phyloP scores from a whole-genome alignment of 1,140 invertebrate genomes.

The Delia radicum region DNA sequence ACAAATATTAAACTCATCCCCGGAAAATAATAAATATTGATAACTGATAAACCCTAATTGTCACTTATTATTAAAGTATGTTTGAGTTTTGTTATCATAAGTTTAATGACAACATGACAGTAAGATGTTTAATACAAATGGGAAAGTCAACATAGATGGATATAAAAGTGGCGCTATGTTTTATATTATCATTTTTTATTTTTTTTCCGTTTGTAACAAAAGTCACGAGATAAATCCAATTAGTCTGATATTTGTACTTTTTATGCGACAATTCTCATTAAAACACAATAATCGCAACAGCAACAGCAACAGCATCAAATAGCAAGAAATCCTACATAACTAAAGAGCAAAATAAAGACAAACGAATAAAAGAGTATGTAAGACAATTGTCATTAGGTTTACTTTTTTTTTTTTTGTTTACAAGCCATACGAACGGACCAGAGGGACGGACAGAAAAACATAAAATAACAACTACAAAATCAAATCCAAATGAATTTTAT shows the following conservation, averaged over 20 bases:
- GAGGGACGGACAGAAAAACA: neutral
- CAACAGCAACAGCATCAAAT: constrained; percentile 12
- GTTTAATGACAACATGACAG: constrained; percentile 10
- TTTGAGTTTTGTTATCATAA: neutral
- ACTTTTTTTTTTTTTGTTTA: too few relatives aligned
- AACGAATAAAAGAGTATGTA: constrained; percentile 33
- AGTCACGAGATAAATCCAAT: constrained; percentile 55
- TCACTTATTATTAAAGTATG: neutral
- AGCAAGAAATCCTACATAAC: neutral
- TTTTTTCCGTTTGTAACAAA: constrained; percentile 15
- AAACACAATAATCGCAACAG: constrained; percentile 32
- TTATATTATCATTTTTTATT: neutral
- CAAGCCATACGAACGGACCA: constrained; percentile 27
- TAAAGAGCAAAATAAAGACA: neutral
- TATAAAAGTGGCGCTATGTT: constrained; percentile 13
- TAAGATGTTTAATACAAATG: neutral
- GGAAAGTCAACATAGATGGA: neutral
- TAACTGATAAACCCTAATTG: too few relatives aligned
- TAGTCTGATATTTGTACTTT: constrained; percentile 56
- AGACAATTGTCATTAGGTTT: neutral
- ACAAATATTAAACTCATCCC: too few relatives aligned
- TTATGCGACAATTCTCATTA: constrained; percentile 55
- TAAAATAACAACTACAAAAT: neutral
- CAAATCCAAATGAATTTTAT: constrained; percentile 8
- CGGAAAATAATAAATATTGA: too few relatives aligned